phyloP scores from a whole-genome alignment of 1,140 invertebrate genomes.

The Temnothorax curvispinosus region DNA sequence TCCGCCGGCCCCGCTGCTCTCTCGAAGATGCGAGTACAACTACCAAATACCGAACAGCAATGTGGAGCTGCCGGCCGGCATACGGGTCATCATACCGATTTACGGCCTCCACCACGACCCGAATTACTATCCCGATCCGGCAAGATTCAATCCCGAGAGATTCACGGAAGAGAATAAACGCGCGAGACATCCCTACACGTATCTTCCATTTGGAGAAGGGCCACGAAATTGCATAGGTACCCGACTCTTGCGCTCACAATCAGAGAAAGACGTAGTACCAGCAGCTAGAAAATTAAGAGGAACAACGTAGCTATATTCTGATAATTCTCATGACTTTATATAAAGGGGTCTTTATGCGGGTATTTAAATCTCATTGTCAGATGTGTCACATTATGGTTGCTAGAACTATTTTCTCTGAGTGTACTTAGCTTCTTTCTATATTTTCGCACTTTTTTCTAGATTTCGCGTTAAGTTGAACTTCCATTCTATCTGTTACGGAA shows the following conservation, averaged over 20 bases:
- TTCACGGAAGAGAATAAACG: slow-evolving; percentile 85
- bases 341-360: too few species aligned
- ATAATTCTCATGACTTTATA: too few species aligned
- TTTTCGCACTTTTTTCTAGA: neutral
- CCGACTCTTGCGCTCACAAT: neutral
- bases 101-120: slow-evolving; percentile 89
- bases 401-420: neutral
- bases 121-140: slow-evolving; percentile 89
- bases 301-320: neutral
- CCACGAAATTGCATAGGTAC: slow-evolving; percentile 91
- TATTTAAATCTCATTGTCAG: too few species aligned
- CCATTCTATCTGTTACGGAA: neutral
- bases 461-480: neutral
- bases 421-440: neutral
- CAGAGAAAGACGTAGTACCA: neutral
- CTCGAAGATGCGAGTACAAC: slow-evolving; percentile 82
- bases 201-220: slow-evolving; percentile 92
- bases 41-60: slow-evolving; percentile 81
- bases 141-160: slow-evolving; percentile 88
- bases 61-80: slow-evolving; percentile 82
- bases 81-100: slow-evolving; percentile 86
- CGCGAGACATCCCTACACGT: slow-evolving; percentile 86
- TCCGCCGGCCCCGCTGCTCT: slow-evolving; percentile 85
- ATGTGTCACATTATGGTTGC: too few species aligned
- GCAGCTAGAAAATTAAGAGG: neutral